Base-by-base conservation (phyloP, 2,888 invertebrate genomes). In the Asteroscopus sphinx region DNA sequence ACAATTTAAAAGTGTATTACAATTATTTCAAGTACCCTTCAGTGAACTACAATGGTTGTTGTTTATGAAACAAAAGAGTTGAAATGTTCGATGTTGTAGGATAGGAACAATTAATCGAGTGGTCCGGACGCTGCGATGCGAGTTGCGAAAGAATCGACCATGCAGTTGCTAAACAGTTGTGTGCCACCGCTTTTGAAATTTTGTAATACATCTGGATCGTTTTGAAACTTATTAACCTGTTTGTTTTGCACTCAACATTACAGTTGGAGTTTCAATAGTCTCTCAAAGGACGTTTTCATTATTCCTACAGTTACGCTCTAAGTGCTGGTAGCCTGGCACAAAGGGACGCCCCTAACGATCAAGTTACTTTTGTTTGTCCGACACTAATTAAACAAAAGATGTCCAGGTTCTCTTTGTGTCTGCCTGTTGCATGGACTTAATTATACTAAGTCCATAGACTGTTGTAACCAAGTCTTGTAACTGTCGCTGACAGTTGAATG, bases 191-290 rank as follows among this genome's bases (percentile, higher is more conserved):
- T 93, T 92, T 91, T 86, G 85, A 81, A 82, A 83, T 83, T 79
- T 83, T 89, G 93, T 92, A 93, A 93, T 90, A 91, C 92, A 93
- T 93, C 92, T 93, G 93, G 92, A 93, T 91, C 91, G 93, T 92
- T 94, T 93, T 92, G 92, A 92, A 93, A 94, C 89, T 86, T 91
- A 92, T 93, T 92, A 92, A 93, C 91, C 91, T 89, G 90, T 91
- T 93, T 92, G 83, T 91, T 88, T 89, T 87, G 84, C 82, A 82
- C 82, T 87, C 83, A 85, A 87, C 85, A 79, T 79, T 82, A 74
- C 82, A 82, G 83, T 84, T 77, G 71, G 66, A 82, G 82, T 87
- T 87, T 85, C 84, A 84, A 90, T 88, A 87, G 85, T 80, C 81
- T 77, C 82, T 87, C 82, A 87, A 87, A 90, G 91, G 87, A 91